Conservation (phyloP, 2,888 invertebrate genomes). For the Stenurella melanura region DNA sequence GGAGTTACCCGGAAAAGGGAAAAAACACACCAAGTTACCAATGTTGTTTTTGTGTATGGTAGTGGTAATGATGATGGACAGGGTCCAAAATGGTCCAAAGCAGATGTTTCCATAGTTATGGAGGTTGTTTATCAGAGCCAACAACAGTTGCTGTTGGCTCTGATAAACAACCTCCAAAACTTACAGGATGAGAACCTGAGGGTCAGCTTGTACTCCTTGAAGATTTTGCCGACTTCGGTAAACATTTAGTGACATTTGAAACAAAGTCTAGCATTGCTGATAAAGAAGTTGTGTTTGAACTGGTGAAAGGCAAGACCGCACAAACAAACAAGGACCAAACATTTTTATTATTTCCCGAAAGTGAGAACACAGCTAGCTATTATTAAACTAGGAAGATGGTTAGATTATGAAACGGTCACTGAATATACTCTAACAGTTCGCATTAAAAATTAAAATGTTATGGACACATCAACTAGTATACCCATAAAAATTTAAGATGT, state of each 20-base stretch:
- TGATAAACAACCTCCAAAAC: slow-evolving; percentile 89
- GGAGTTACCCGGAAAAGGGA: slow-evolving; percentile 69
- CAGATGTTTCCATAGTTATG: slow-evolving; percentile 88
- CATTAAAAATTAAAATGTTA: slow-evolving; percentile 86
- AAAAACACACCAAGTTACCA: slow-evolving; percentile 77
- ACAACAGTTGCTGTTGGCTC: slow-evolving; percentile 91
- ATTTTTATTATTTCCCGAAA: slow-evolving; percentile 79
- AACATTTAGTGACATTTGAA: slow-evolving; percentile 75
- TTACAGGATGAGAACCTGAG: slow-evolving; percentile 78
- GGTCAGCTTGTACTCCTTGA: slow-evolving; percentile 80
- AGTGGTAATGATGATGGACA: slow-evolving; percentile 82
- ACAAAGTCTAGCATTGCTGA: slow-evolving; percentile 86
- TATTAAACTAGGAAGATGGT: slow-evolving; percentile 83
- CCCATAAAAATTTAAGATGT: slow-evolving; percentile 89
- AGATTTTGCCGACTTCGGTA: slow-evolving; percentile 82
- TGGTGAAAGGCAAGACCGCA: slow-evolving; percentile 88
- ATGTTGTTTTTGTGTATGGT: slow-evolving; percentile 87
- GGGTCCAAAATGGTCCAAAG: slow-evolving; percentile 78
- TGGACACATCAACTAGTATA: slow-evolving; percentile 87
- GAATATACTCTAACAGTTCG: slow-evolving; percentile 90
- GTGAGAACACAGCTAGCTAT: slow-evolving; percentile 80
- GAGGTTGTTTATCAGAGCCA: too few relatives aligned
- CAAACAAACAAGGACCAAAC: slow-evolving; percentile 90
- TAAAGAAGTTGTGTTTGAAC: slow-evolving; percentile 85
- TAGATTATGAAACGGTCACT: slow-evolving; percentile 90